Evolutionary conservation across 2,797 vertebrate species (phyloP).

Genomic region (Eutrigla gurnardus): DNA sequence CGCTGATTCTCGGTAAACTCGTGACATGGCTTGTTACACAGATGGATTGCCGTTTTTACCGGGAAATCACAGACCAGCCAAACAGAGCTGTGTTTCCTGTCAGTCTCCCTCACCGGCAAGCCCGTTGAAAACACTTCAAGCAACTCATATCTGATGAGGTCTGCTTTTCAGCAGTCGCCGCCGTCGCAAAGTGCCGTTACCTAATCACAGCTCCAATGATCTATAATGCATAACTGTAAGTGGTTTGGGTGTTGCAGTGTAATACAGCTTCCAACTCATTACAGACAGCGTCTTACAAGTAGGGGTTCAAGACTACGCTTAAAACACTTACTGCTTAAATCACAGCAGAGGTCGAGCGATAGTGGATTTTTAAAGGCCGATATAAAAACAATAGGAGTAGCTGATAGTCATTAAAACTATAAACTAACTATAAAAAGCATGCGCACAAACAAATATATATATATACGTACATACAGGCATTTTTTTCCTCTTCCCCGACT

Average conservation of each 20-base stretch:
- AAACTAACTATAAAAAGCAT: background rate
- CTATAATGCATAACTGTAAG: constrained; percentile 30
- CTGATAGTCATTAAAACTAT: too few relatives aligned
- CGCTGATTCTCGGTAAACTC: constrained; percentile 75
- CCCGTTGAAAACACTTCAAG: constrained; percentile 46
- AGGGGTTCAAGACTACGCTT: background rate
- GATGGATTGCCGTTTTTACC: constrained; percentile 68
- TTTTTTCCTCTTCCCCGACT: constrained; percentile 33
- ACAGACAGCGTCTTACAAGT: constrained; percentile 19
- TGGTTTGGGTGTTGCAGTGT: constrained; percentile 7
- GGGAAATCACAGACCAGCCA: constrained; percentile 42
- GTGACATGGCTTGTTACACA: constrained; percentile 80
- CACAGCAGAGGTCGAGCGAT: constrained; percentile 1
- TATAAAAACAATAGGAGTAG: background rate
- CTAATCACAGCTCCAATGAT: constrained; percentile 44
- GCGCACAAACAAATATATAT: background rate
- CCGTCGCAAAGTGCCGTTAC: constrained; percentile 31
- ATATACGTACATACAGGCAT: constrained; percentile 1
- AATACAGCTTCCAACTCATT: constrained; percentile 28
- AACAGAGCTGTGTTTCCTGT: constrained; percentile 39
- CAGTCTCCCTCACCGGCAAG: constrained; percentile 47
- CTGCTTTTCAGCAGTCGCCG: constrained; percentile 28
- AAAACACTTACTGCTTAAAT: constrained; percentile 12
- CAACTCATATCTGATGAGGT: constrained; percentile 53
- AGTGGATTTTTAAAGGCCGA: background rate